Conservation (phyloP, 1,140 invertebrate genomes). For the Centruroides sculpturatus region DNA sequence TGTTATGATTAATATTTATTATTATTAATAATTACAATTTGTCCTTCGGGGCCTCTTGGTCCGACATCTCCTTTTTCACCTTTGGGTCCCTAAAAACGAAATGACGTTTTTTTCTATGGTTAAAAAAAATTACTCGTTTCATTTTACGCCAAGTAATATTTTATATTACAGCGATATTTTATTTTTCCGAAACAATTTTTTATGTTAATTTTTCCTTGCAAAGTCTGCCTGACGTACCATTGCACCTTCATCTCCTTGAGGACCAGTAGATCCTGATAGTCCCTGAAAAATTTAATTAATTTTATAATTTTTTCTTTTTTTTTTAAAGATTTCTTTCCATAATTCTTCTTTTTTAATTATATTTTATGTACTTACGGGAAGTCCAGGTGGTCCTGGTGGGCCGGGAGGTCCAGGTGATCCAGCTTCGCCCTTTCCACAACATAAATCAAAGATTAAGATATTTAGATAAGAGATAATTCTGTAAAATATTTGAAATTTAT, state of each 20-base stretch:
- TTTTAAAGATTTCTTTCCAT: too few relatives aligned
- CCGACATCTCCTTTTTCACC: slow-evolving; percentile 58
- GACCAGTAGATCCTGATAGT: background rate
- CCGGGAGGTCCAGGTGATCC: background rate
- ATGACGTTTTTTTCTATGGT: too few relatives aligned
- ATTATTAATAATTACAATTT: background rate
- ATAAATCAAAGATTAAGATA: background rate
- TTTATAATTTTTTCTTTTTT: too few relatives aligned
- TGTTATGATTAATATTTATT: too few relatives aligned
- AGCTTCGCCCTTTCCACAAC: background rate
- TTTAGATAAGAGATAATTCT: background rate
- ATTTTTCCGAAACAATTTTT: too few relatives aligned
- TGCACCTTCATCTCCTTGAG: slow-evolving; percentile 31
- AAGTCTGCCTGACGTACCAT: background rate
- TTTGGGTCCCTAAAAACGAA: slow-evolving; percentile 21
- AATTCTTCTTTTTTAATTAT: background rate
- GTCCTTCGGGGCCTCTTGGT: slow-evolving; percentile 33
- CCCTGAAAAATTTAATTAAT: background rate
- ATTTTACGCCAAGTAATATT: too few relatives aligned
- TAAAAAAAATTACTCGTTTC: too few relatives aligned
- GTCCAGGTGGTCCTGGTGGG: background rate
- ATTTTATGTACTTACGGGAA: slow-evolving; percentile 10
- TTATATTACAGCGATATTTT: too few relatives aligned
- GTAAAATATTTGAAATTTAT: background rate
- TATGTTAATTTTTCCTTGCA: too few relatives aligned